Conservation (phyloP, 2,888 invertebrate genomes). For the Chrysina gloriosa region DNA sequence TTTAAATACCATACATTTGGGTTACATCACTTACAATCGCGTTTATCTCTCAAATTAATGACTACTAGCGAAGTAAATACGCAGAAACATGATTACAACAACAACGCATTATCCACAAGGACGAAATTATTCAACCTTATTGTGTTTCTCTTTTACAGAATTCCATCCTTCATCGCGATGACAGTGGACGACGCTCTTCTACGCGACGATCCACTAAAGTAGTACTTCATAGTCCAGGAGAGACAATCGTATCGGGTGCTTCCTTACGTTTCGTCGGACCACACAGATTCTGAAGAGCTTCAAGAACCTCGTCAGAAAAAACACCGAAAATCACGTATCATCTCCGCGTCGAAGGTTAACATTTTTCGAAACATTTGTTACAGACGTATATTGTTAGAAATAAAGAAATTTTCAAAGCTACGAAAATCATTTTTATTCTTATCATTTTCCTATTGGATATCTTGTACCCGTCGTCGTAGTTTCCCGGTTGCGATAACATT, state of each 20-base stretch:
- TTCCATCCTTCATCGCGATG: slow-evolving; percentile 3
- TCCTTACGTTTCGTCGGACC: slow-evolving; percentile 29
- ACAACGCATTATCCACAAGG: too few relatives aligned
- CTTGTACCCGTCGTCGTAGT: too few relatives aligned
- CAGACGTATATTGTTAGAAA: too few relatives aligned
- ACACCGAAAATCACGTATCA: slow-evolving; percentile 35
- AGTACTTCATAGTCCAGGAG: slow-evolving; percentile 56
- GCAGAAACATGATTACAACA: too few relatives aligned
- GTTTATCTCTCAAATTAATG: too few relatives aligned
- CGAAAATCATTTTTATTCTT: too few relatives aligned
- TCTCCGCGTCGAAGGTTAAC: slow-evolving; percentile 6
- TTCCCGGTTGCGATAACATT: too few relatives aligned
- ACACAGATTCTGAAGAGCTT: slow-evolving; percentile 32
- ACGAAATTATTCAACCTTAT: not conserved
- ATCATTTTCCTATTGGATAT: too few relatives aligned
- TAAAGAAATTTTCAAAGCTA: too few relatives aligned
- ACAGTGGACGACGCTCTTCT: slow-evolving; percentile 37
- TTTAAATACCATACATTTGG: too few relatives aligned
- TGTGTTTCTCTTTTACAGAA: slow-evolving; percentile 20
- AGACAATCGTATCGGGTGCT: slow-evolving; percentile 41
- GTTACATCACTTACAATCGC: too few relatives aligned
- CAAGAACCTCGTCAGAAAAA: slow-evolving; percentile 27
- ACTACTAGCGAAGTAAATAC: too few relatives aligned
- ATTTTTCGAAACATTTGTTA: not conserved
- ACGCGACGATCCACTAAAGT: slow-evolving; percentile 50